Base-by-base conservation (phyloP, 53 echinoderm and acorn worm species). In the Stichopus horrens region DNA sequence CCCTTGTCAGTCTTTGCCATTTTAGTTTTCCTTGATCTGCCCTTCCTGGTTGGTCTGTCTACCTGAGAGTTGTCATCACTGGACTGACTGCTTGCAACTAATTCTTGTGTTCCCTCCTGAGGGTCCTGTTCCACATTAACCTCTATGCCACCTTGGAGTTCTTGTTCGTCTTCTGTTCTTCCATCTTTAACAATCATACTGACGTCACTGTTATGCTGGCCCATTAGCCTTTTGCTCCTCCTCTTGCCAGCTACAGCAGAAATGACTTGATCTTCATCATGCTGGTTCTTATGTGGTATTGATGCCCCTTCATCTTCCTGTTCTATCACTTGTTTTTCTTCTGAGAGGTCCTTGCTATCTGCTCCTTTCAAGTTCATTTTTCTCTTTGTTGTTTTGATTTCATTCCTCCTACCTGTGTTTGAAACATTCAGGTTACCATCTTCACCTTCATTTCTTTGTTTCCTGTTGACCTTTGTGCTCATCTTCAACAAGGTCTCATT, bases 351-450 rank as follows among this genome's bases (percentile, higher is more conserved):
- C 56, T 51, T 79, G 54, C 9, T 51, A n/a, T 23, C 51, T 52
- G 59, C 18, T 53, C n/a, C 16, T 80, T 81, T 67, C 68, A 0
- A 73, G 21, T 76, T 76, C 55, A 52, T 74, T 52, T 23, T 90
- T 83, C 76, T 56, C 21, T 54, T 57, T 76, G 55, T 13, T 56
- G 60, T 77, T 79, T 52, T 88, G 58, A 19, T 79, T 22, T 21
- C 58, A 7, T 57, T 81, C 81, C 19, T 21, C 57, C 81, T 79
- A 54, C 14, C 77, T 77, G 8, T 14, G 54, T 19, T 58, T n/a
- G 58, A 9, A 19, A 19, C 59, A 23, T 85, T 21, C 66, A 66
- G 21, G 4, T 8, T 11, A 9, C 66, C 52, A 52, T 23, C 66
- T 4, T 13, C 53, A 20, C 7, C 7, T 85, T 66, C 23, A 23